A percentile compares a stretch with the other conserved stretches of the same genome.
These are phyloP conservation scores for Eilema caniola DNA, from an alignment of 2,888 invertebrate species.

Conservation along the genomic window DNA sequence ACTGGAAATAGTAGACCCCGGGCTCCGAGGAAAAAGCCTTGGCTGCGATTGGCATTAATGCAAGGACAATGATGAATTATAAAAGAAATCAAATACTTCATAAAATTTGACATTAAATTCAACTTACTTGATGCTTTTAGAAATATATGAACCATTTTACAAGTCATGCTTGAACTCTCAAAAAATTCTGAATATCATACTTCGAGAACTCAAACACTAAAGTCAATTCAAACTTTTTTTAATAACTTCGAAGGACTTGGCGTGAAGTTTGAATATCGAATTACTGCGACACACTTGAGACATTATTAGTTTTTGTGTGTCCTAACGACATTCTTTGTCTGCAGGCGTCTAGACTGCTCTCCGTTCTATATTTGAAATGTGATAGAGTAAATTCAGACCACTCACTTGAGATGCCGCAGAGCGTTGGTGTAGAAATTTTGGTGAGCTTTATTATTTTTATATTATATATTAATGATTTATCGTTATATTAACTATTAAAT, in stretches of 20 bases:
- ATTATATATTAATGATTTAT: no score
- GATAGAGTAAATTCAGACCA: slow-evolving; percentile 14
- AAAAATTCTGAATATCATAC: neutral
- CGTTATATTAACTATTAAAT: no score
- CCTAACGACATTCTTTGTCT: slow-evolving; percentile 28
- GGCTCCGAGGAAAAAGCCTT: no score
- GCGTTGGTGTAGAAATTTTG: neutral
- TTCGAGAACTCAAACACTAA: neutral
- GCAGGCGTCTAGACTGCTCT: slow-evolving; percentile 26
- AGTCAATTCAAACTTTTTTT: slow-evolving; percentile 1
- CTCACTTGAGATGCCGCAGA: slow-evolving; percentile 10
- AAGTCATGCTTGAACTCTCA: neutral
- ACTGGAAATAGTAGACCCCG: no score
- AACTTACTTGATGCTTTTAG: neutral
- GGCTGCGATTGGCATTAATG: no score
- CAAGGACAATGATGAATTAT: no score
- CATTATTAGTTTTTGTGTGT: slow-evolving; percentile 21
- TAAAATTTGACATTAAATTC: neutral
- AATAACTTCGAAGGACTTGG: neutral
- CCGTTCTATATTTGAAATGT: slow-evolving; percentile 24
- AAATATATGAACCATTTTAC: neutral
- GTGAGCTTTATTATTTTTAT: no score
- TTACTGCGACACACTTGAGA: slow-evolving; percentile 17
- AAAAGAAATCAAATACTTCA: no score
- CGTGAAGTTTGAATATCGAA: slow-evolving; percentile 12